Evolutionary conservation across 2,888 invertebrate species (phyloP), one percentile per base, ranked within the genome.

Genomic region (Acleris sparsana): DNA sequence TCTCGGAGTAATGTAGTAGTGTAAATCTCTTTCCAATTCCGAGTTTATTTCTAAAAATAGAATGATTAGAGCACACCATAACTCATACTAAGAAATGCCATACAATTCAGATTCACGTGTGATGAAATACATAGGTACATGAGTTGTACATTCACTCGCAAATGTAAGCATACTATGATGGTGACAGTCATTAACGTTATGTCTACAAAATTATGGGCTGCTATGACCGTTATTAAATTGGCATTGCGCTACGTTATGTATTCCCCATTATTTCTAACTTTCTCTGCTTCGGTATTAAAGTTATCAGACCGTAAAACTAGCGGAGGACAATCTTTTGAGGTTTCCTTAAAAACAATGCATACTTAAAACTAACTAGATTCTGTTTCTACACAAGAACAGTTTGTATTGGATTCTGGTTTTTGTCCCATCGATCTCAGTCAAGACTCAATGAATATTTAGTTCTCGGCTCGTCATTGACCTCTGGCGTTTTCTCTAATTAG

Each of bases 401-500:
- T 43, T 70, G 59, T 66, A 82, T 78, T 70, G 77, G 77, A 76
- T 72, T 69, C 63, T 56, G 70, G 72, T 80, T 82, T 84, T 86
- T 83, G 74, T 71, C 69, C 70, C 69, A 74, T 72, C 72, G 73
- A 78, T 79, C 75, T 72, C 72, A 74, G 73, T 77, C 78, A 74
- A 77, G 77, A 78, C 74, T 82, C 77, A 83, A 76, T 80, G 75
- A 75, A 69, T 74, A 77, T 80, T 83, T 86, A 78, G 73, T 75
- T 74, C 68, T 68, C 61, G 63, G 63, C 72, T 80, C 79, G 87
- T 80, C 88, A 89, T 88, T 89, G 89, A 86, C 86, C 86, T 75
- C 82, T 73, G 78, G 67, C 73, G 80, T 81, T 87, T 87, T 87
- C 85, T 83, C 83, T 83, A 83, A 88, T 88, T 85, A 85, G 76